These are phyloP conservation scores for Sinocyclocheilus anophthalmus DNA, from an alignment of 2,113 vertebrate genomes.

Conservation along the genomic window DNA sequence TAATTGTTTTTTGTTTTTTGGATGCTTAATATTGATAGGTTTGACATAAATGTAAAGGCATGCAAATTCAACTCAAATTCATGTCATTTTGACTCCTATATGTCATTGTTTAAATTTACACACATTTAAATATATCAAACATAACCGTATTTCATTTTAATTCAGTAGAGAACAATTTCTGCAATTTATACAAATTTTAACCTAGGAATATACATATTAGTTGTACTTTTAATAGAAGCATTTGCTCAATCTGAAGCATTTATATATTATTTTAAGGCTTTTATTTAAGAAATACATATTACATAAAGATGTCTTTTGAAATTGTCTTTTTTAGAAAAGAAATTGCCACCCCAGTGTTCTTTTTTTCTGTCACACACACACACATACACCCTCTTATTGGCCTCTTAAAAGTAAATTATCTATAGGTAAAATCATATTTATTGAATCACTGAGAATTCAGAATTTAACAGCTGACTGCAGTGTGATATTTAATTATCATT, in stretches of 20 bases:
- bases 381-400: slow-evolving; percentile 31
- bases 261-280: neutral
- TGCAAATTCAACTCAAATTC: neutral
- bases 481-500: neutral
- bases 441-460: neutral
- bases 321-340: neutral
- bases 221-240: no score
- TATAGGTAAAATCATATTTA: neutral
- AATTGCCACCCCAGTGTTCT: neutral
- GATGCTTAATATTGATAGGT: neutral
- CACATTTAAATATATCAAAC: neutral
- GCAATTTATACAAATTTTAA: neutral
- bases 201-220: neutral
- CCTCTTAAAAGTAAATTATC: neutral
- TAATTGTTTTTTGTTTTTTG: neutral
- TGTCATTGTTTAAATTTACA: neutral
- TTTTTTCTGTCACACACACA: slow-evolving; percentile 29
- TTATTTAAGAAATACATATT: neutral
- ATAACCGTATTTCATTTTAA: neutral
- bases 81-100: neutral
- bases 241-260: neutral
- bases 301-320: neutral
- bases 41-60: neutral
- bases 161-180: neutral
- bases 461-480: neutral